Conservation (phyloP, 1,140 invertebrate genomes). For the Drosophila parabipectinata region DNA sequence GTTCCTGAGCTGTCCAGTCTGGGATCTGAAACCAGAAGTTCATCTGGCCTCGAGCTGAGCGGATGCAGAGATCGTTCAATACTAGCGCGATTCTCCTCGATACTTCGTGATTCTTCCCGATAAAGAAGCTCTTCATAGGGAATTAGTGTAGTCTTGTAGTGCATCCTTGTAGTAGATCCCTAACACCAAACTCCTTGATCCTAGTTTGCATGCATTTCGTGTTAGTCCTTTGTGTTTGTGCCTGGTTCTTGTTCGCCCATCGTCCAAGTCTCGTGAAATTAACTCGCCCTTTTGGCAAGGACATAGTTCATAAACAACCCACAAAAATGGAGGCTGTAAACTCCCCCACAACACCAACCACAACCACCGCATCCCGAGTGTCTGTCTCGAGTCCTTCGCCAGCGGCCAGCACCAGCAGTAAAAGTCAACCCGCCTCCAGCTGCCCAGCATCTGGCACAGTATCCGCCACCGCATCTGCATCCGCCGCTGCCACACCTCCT, state of each 20-base stretch:
- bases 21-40: conserved; percentile 65
- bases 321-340: conserved; percentile 49
- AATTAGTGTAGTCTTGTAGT: conserved; percentile 25
- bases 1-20: conserved; percentile 58
- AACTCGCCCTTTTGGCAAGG: conserved; percentile 4
- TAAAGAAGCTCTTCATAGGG: neutral
- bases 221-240: conserved; percentile 59
- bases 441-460: conserved; percentile 28
- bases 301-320: neutral
- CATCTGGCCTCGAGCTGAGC: conserved; percentile 80
- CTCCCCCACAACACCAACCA: conserved; percentile 55
- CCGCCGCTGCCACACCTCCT: conserved; percentile 30
- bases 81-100: conserved; percentile 47
- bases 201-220: conserved; percentile 64
- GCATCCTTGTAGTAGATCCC: conserved; percentile 37
- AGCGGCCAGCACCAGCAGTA: conserved; percentile 44
- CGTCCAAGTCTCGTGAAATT: conserved; percentile 21
- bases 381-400: conserved; percentile 41
- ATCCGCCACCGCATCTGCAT: conserved; percentile 13
- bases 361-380: conserved; percentile 39
- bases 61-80: conserved; percentile 63
- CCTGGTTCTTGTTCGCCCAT: conserved; percentile 40
- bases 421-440: conserved; percentile 46
- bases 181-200: conserved; percentile 21
- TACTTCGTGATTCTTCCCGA: conserved; percentile 13